These are phyloP conservation scores for Nematolebias whitei DNA, from an alignment of 2,113 vertebrate genomes.

Conservation along the genomic window DNA sequence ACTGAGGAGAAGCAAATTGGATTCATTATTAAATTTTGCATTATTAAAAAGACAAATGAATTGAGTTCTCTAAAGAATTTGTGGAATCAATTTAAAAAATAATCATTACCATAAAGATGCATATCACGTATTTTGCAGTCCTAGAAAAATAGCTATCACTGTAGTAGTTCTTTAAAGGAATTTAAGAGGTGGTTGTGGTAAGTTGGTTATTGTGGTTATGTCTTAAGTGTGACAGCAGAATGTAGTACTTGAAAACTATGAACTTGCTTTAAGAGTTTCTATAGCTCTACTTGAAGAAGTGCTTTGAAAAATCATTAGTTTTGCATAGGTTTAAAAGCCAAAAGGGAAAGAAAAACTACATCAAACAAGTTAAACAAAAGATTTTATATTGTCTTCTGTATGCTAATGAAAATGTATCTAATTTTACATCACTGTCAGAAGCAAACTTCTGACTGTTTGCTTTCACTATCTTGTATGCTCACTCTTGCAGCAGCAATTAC, in stretches of 20 bases:
- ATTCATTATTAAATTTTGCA: constrained; percentile 87
- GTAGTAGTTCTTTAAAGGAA: constrained; percentile 3
- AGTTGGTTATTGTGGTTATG: neutral
- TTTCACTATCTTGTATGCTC: too few relatives aligned
- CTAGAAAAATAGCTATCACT: constrained; percentile 12
- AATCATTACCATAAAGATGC: constrained; percentile 47
- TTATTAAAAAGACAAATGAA: constrained; percentile 86
- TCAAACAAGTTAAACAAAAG: too few relatives aligned
- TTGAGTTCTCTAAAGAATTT: constrained; percentile 84
- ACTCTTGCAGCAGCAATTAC: too few relatives aligned
- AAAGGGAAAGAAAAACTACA: too few relatives aligned
- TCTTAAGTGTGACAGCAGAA: neutral
- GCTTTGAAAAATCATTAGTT: neutral
- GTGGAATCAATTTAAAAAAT: constrained; percentile 66
- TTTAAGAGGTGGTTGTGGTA: constrained; percentile 5
- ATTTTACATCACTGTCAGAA: too few relatives aligned
- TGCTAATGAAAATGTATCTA: too few relatives aligned
- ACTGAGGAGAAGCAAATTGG: constrained; percentile 81
- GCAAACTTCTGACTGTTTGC: too few relatives aligned
- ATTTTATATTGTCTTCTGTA: too few relatives aligned
- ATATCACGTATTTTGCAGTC: constrained; percentile 35
- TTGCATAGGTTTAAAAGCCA: too few relatives aligned
- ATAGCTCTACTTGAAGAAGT: neutral
- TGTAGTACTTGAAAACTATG: neutral
- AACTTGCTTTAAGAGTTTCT: neutral